These are phyloP conservation scores for Notoglanidium macrostoma DNA, from an alignment of 2,797 vertebrate genomes.

Conservation along the genomic window DNA sequence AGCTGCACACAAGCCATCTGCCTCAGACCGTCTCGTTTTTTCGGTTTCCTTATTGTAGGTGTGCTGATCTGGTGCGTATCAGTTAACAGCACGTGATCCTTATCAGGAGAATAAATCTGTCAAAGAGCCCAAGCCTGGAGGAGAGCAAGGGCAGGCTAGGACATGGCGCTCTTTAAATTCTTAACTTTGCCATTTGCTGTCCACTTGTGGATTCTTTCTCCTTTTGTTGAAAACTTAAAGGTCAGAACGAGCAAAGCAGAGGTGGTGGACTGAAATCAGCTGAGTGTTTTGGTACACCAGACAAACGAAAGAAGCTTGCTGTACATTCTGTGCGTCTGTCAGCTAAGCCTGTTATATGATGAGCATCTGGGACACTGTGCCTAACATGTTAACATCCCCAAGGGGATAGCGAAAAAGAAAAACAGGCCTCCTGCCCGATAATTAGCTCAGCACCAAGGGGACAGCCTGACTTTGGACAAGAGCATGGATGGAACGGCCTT, in stretches of 20 bases:
- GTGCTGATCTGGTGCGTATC: slow-evolving; percentile 47
- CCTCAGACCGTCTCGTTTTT: not conserved
- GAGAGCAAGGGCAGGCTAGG: slow-evolving; percentile 48
- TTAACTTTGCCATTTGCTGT: slow-evolving; percentile 28
- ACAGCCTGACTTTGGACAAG: slow-evolving; percentile 47
- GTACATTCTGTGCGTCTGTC: slow-evolving; percentile 49
- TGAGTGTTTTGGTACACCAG: slow-evolving; percentile 53
- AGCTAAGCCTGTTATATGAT: slow-evolving; percentile 46
- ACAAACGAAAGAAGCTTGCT: slow-evolving; percentile 64
- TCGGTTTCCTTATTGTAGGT: slow-evolving; percentile 29
- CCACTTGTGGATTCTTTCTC: slow-evolving; percentile 18
- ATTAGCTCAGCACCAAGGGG: slow-evolving; percentile 53
- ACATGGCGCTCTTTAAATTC: slow-evolving; percentile 37
- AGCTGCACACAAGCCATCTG: slow-evolving; percentile 46
- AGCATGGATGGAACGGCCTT: slow-evolving; percentile 30
- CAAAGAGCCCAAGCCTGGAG: slow-evolving; percentile 42
- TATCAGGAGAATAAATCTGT: slow-evolving; percentile 55
- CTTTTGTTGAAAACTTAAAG: slow-evolving; percentile 28
- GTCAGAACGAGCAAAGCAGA: slow-evolving; percentile 20
- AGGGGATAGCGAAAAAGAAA: not conserved
- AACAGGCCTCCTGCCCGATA: slow-evolving; percentile 55
- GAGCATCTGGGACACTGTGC: slow-evolving; percentile 51
- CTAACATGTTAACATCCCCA: slow-evolving; percentile 54
- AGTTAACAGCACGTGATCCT: slow-evolving; percentile 53
- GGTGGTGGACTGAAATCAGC: slow-evolving; percentile 8